A percentile compares a stretch with the other conserved stretches of the same genome.
Evolutionary conservation across 2,888 invertebrate genomes (phyloP).

Genomic region (Eupithecia centaureata): DNA sequence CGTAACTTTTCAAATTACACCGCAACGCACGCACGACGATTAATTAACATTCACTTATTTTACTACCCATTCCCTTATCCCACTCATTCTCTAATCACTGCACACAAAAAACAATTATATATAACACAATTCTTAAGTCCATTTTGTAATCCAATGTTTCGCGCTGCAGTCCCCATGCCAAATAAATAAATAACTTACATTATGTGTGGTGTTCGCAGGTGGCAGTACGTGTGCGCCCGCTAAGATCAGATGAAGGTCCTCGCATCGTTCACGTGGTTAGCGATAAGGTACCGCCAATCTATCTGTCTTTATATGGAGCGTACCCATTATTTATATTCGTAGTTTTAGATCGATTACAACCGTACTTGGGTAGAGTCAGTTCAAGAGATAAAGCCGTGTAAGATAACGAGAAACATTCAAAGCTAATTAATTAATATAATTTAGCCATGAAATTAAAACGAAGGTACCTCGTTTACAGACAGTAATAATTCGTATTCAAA

Average conservation of each 20-base stretch:
- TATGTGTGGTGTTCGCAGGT: conserved; percentile 83
- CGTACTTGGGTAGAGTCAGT: neutral
- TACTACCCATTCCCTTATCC: neutral
- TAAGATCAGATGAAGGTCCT: conserved; percentile 89
- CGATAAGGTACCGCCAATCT: conserved; percentile 85
- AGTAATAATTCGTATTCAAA: too few species aligned
- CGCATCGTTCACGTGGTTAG: conserved; percentile 90
- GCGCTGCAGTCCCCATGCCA: neutral
- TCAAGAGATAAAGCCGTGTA: neutral
- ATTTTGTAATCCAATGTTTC: neutral
- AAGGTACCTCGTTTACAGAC: too few species aligned
- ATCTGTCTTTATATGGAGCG: conserved; percentile 3
- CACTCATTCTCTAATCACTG: neutral
- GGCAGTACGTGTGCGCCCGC: conserved; percentile 94
- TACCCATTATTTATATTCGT: neutral
- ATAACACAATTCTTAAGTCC: neutral
- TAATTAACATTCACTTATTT: neutral
- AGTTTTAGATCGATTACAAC: conserved; percentile 8
- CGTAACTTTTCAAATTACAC: neutral
- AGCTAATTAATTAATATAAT: too few species aligned
- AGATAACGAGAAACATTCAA: neutral
- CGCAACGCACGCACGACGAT: neutral
- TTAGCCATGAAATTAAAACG: too few species aligned
- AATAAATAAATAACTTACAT: conserved; percentile 11
- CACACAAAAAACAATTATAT: neutral